A percentile compares a stretch with the other conserved stretches of the same genome.
phyloP scores from a whole-genome alignment of 2,113 vertebrate species.

The Syrmaticus mikado region DNA sequence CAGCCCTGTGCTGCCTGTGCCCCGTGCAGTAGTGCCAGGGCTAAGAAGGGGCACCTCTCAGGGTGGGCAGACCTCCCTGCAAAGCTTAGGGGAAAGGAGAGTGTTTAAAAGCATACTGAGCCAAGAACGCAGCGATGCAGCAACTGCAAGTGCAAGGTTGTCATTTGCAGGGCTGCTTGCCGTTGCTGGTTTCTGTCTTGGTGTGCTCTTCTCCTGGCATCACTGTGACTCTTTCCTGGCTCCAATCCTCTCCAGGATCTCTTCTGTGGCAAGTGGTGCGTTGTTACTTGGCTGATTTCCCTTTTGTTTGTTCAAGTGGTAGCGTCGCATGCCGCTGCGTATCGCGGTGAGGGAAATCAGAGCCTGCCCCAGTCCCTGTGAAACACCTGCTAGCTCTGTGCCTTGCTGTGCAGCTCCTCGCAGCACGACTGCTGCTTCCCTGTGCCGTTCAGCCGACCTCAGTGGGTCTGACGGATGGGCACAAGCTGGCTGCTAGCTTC shows the following conservation, averaged over 20 bases:
- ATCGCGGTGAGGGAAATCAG: not conserved
- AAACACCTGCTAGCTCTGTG: not conserved
- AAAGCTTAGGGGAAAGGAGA: not conserved
- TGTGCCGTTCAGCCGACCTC: not conserved
- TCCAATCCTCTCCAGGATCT: not conserved
- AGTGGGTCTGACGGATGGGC: constrained; percentile 16
- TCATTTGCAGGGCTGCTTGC: not conserved
- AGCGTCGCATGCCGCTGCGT: not conserved
- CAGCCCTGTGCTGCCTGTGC: not conserved
- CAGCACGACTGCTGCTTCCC: not conserved
- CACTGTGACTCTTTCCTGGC: not conserved
- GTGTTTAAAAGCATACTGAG: not conserved
- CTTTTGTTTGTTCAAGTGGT: constrained; percentile 12
- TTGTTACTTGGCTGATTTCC: constrained; percentile 18
- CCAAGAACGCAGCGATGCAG: not conserved
- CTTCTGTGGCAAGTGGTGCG: not conserved
- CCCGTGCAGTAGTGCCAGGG: accelerated
- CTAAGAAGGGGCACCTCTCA: not conserved
- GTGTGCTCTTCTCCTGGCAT: constrained; percentile 12
- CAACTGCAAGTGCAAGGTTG: not conserved
- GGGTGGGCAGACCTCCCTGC: not conserved
- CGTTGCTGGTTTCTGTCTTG: not conserved
- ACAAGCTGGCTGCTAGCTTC: not conserved
- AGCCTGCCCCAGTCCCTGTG: not conserved
- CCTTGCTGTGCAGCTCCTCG: not conserved